Evolutionary conservation across 2,797 vertebrate species (phyloP), one percentile per base, ranked within the genome.

Genomic region (Hyperoplus immaculatus): DNA sequence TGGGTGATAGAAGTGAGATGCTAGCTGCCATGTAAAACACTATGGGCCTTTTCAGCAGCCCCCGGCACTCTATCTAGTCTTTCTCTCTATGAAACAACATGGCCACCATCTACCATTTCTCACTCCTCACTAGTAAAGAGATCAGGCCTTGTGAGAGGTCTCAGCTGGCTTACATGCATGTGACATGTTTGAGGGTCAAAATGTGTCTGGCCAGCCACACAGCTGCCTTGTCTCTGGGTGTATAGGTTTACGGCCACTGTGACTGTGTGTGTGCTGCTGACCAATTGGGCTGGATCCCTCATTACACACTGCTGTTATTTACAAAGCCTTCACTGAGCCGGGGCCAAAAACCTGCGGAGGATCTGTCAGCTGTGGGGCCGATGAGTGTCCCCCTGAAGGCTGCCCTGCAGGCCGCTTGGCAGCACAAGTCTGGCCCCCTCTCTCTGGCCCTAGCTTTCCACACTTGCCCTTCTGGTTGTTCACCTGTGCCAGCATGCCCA

Each of bases 401-500:
- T 71, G 76, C 72, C 70, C 68, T 29, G 58, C 67, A 62, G 77
- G 69, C 80, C 73, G 49, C 65, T 29, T 81, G 80, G 75, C 72
- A 79, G 77, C 69, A 80, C 71, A 69, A 61, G 73, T 70, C 74
- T 75, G 58, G 46, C 77, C 76, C 77, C 55, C 41, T 70, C 29
- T 21, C 29, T 29, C 29, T 78, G 75, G 79, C 86, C 41, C 29
- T 29, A n/a, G 72, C 72, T 78, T 78, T 85, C 75, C 72, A 49
- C 42, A 56, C 21, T 29, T 1, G n/a, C 78, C 75, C 71, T 72
- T 62, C 82, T 74, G 73, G 29, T 41, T 65, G 72, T 70, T 87
- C 93, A 94, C 90, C 91, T 93, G 93, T 90, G 88, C 90, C 87
- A 88, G 86, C 69, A 77, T 87, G 84, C 87, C 86, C 87, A 78